Evolutionary conservation across 2,888 invertebrate species (phyloP), one percentile per base, ranked within the genome.

Genomic region (Cantharis rustica): DNA sequence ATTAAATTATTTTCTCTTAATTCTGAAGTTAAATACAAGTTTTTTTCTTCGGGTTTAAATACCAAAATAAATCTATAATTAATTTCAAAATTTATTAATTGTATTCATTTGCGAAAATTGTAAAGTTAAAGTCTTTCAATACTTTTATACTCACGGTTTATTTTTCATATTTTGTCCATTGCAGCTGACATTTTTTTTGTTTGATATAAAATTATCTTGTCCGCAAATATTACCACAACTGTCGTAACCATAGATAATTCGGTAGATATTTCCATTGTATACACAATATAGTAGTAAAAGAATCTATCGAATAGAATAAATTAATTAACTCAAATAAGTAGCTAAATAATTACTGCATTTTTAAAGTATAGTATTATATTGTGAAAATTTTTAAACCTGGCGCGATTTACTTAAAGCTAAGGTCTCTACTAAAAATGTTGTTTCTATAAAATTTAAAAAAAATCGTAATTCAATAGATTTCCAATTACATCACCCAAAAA

Each of bases 141-240:
- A 9, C 10, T 13, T 27, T 64, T 66, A 15, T 68, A 82, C 82
- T 80, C 84, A 89, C 88, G 86, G 86, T 82, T 87, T 86, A 61
- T 82, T 82, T 71, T 85, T 88, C 85, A 87, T 87, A 80, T 89
- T 89, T 68, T 82, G 85, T 63, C 90, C 89, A 80, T 88, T 88
- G 83, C 90, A 89, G n/a, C 83, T 79, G 47, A 88, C 88, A 61
- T 85, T 84, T 79, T 86, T 80, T 15, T 86, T 84, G 7, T 72
- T 77, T 16, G 80, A 76, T 61, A 78, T 72, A n/a, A 80, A 73
- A 81, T 90, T 91, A 69, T 87, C 85, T 68, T 87, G 86, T 1
- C 93, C 93, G 83, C 93, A 93, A n/a, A 92, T 87, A 83, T 92
- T 91, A 3, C 91, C 93, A 82, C 92, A 92, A 81, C 91, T 89